These are phyloP conservation scores for Sebastes dallii DNA, from an alignment of 2,797 vertebrate genomes.

Conservation along the genomic window DNA sequence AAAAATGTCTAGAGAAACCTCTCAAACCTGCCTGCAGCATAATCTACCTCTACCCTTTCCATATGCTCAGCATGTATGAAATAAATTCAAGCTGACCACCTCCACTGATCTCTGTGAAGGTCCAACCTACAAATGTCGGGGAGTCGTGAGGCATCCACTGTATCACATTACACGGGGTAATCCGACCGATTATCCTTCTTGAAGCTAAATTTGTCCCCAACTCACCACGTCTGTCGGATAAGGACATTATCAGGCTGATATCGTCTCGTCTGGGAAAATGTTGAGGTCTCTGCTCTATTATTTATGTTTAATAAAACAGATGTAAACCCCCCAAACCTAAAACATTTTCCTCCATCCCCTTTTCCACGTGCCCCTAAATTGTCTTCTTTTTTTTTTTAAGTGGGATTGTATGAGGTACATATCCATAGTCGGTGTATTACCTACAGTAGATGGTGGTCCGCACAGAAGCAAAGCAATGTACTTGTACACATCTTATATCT, in stretches of 20 bases:
- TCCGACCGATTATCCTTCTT: constrained; percentile 24
- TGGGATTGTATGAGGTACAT: not conserved
- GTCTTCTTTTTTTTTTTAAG: not conserved
- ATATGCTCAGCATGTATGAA: constrained; percentile 16
- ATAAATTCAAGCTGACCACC: constrained; percentile 18
- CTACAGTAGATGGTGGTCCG: not conserved
- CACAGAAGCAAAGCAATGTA: too few relatives aligned
- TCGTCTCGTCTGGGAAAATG: not conserved
- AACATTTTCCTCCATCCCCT: not conserved
- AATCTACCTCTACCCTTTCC: constrained; percentile 6
- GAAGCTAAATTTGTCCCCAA: constrained; percentile 42
- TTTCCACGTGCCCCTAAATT: not conserved
- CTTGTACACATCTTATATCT: not conserved
- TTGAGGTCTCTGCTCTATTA: constrained; percentile 4
- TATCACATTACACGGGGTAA: constrained; percentile 35
- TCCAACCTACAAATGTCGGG: constrained; percentile 22
- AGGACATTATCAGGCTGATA: constrained; percentile 3
- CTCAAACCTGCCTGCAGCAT: not conserved
- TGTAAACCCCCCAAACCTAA: not conserved
- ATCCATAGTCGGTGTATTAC: not conserved
- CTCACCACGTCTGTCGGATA: not conserved
- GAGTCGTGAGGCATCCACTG: constrained; percentile 18
- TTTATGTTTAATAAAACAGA: constrained; percentile 12
- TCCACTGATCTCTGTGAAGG: constrained; percentile 7
- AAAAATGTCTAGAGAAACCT: constrained; percentile 8